A percentile compares a stretch with the other conserved stretches of the same genome.
phyloP scores from a whole-genome alignment of 2,113 vertebrate genomes.

The Cyprinodon brontotheroides region DNA sequence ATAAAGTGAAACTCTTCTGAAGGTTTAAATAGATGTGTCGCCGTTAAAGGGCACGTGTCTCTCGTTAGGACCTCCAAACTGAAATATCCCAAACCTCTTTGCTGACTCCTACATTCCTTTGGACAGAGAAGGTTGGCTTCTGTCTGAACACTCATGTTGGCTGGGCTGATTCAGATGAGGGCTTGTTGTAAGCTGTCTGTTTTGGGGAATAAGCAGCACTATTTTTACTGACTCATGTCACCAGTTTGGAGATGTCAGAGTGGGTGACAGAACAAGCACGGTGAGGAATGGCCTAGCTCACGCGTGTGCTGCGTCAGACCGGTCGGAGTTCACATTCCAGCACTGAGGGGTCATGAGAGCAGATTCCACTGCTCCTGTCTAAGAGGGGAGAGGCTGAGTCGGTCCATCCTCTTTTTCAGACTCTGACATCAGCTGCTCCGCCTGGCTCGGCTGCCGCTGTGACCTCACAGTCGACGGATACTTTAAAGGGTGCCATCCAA shows the following conservation, averaged over 20 bases:
- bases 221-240: slow-evolving; percentile 14
- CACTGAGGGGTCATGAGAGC: slow-evolving; percentile 57
- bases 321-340: slow-evolving; percentile 58
- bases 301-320: slow-evolving; percentile 40
- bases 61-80: slow-evolving; percentile 48
- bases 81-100: slow-evolving; percentile 58
- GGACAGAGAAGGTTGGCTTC: background rate
- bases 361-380: slow-evolving; percentile 65
- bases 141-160: background rate
- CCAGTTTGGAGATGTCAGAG: slow-evolving; percentile 20
- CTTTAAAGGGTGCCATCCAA: slow-evolving; percentile 91
- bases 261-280: slow-evolving; percentile 42
- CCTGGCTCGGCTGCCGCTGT: slow-evolving; percentile 86
- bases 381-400: slow-evolving; percentile 49
- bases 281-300: slow-evolving; percentile 60
- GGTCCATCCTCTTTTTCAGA: slow-evolving; percentile 63
- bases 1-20: background rate
- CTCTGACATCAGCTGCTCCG: slow-evolving; percentile 81
- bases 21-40: slow-evolving; percentile 28
- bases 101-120: slow-evolving; percentile 41
- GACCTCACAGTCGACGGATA: slow-evolving; percentile 84
- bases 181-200: slow-evolving; percentile 11
- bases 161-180: background rate
- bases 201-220: slow-evolving; percentile 7
- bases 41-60: slow-evolving; percentile 30